Evolutionary conservation across 2,113 vertebrate genomes (phyloP).

Genomic region (rabbit (Oryctolagus cuniculus)): mOryCun1.1 NC_091434.1:57340501-57341000

Average conservation of each 20-base stretch:
- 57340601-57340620: background rate
- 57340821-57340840: background rate
- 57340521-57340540: too few species aligned
- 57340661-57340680: background rate
- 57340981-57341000: slow-evolving; percentile 42
- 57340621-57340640: background rate
- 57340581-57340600: too few species aligned
- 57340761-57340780: background rate
- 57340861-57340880: background rate
- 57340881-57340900: too few species aligned
- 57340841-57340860: background rate
- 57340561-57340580: too few species aligned
- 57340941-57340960: slow-evolving; percentile 6
- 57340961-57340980: background rate
- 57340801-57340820: background rate
- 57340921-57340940: background rate
- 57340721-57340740: background rate
- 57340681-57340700: background rate
- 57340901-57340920: background rate
- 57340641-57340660: background rate
- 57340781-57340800: background rate
- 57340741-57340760: background rate
- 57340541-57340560: too few species aligned
- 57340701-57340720: background rate
- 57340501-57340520: too few species aligned